Base-by-base conservation (phyloP, 2,113 vertebrate species). In the Antennarius striatus region DNA sequence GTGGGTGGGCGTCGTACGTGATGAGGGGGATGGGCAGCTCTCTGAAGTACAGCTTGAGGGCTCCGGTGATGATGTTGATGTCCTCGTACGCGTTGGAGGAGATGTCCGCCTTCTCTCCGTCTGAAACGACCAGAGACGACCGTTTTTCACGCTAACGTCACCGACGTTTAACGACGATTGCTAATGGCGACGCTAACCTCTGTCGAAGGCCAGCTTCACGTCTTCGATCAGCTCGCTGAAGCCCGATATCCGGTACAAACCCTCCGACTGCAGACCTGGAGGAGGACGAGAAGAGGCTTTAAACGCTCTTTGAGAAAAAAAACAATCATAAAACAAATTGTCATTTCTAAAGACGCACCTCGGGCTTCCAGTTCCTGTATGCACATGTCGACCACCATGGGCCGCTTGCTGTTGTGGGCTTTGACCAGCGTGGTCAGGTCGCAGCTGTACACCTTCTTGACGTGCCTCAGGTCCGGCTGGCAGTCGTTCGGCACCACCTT, bases 351-450 rank as follows among this genome's bases (percentile, higher is more conserved):
- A 36, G 2, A 10, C 94, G 95, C 89, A 99, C 98, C 98, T 95
- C 98, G 91, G 3, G 94, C 93, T 73, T 99, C 98, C 22, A 99
- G 96, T 76, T 99, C 98, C 84, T 97, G 93, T 86, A 99, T 96
- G 92, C 98, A 99, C 98, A 99, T 99, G 87, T 99, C 96, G 14
- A 99, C 97, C 64, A 99, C 97, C 98, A 99, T 99, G 8, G 98
- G 98, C 72, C 97, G 77, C 73, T 98, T 99, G 2, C 95, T 90
- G 88, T 96, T 96, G 88, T 96, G 97, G 45, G 97, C 97, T 91
- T 98, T 98, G 70, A 99, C 97, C 49, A 99, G 94, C 0, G 97
- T 99, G 3, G 98, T 99, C 29, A 99, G 95, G 91, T 99, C 98
- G 71, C 98, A 99, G 91, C 98, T 99, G 92, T 99, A 94, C 40